Evolutionary conservation across 2,113 vertebrate species (phyloP).

Genomic region (Protobothrops mucrosquamatus): DNA sequence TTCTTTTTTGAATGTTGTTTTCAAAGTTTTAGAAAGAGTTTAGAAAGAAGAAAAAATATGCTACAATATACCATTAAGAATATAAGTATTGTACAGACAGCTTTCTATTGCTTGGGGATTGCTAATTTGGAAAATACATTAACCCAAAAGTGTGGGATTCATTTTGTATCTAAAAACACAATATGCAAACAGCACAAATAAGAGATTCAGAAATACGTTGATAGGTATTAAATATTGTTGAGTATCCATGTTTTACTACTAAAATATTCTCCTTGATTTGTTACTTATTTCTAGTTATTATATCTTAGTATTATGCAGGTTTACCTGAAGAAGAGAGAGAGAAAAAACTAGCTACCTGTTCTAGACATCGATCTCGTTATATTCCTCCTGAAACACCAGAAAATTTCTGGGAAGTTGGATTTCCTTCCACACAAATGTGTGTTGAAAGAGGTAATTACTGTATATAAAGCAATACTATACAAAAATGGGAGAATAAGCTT

Average conservation of each 20-base stretch:
- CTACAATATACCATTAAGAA: not conserved
- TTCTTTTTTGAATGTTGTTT: not conserved
- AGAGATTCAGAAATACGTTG: not conserved
- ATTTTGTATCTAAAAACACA: not conserved
- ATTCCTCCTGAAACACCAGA: conserved; percentile 91
- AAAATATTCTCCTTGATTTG: not conserved
- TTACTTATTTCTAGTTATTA: not conserved
- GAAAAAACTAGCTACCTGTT: conserved; percentile 88
- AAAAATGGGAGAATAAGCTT: not conserved
- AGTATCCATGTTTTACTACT: not conserved
- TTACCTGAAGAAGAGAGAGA: conserved; percentile 86
- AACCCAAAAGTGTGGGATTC: not conserved
- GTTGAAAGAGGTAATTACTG: conserved; percentile 87
- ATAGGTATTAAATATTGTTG: not conserved
- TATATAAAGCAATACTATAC: not conserved
- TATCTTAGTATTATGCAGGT: conserved; percentile 86
- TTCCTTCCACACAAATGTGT: conserved; percentile 95
- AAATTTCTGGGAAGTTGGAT: conserved; percentile 98
- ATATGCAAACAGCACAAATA: not conserved
- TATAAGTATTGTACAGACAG: not conserved
- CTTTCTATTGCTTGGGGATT: not conserved
- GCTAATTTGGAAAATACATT: not conserved
- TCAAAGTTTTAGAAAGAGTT: not conserved
- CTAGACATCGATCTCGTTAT: conserved; percentile 88
- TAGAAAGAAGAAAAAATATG: not conserved